Conservation (phyloP, 1,140 invertebrate species). For the Agrypnia vestita region DNA sequence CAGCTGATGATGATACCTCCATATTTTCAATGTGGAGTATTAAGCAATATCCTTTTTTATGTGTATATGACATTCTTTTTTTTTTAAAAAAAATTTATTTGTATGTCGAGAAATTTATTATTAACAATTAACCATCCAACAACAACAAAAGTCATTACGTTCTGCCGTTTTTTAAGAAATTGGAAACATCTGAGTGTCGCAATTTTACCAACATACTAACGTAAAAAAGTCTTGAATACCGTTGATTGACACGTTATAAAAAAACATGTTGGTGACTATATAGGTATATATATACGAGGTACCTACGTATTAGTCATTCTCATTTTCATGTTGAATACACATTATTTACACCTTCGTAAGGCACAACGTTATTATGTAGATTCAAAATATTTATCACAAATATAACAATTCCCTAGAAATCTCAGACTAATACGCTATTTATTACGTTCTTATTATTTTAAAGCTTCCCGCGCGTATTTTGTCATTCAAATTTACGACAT, state of each 20-base stretch:
- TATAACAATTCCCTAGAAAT: background rate
- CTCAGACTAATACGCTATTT: background rate
- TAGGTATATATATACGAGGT: background rate
- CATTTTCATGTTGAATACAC: too few species aligned
- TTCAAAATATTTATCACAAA: background rate
- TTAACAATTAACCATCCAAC: too few species aligned
- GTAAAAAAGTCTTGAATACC: slow-evolving; percentile 24
- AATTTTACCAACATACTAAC: background rate
- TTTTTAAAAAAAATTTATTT: too few species aligned
- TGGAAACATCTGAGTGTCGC: slow-evolving; percentile 1
- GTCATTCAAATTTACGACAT: background rate
- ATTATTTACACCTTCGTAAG: too few species aligned
- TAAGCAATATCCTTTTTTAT: too few species aligned
- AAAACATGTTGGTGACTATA: slow-evolving; percentile 11
- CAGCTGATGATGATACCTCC: too few species aligned
- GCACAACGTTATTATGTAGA: too few species aligned
- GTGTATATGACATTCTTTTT: too few species aligned
- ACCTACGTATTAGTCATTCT: too few species aligned
- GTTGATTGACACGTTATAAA: slow-evolving; percentile 33
- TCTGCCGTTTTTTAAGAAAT: background rate
- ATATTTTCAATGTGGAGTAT: too few species aligned
- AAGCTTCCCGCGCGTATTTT: background rate
- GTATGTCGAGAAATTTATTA: too few species aligned
- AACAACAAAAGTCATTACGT: too few species aligned
- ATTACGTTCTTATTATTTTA: background rate